Percentiles rank a stretch among this genome's conserved stretches.
phyloP scores from a whole-genome alignment of 1,140 invertebrate genomes.

The Papilio polytes region DNA sequence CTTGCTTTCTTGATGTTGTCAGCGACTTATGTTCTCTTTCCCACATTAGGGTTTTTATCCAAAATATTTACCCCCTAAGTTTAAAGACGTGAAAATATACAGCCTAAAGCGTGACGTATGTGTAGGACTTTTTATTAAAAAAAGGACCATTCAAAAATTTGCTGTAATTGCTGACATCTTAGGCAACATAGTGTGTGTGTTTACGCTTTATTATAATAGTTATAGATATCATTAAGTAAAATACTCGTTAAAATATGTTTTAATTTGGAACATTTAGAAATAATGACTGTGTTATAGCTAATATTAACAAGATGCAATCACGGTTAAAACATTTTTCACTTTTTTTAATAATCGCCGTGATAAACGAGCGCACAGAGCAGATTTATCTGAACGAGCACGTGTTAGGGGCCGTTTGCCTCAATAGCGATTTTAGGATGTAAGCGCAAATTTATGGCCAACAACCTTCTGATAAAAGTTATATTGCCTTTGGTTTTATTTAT shows the following conservation, averaged over 20 bases:
- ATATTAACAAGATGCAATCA: constrained; percentile 32
- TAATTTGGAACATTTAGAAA: constrained; percentile 1
- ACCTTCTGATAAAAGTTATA: constrained; percentile 75
- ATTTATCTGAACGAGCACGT: constrained; percentile 66
- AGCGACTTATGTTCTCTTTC: no score
- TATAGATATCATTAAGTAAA: neutral
- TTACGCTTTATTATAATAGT: no score
- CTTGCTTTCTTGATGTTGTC: no score
- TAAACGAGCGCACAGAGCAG: constrained; percentile 57
- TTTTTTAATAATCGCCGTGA: constrained; percentile 62
- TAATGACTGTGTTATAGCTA: constrained; percentile 15
- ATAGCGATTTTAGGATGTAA: constrained; percentile 70
- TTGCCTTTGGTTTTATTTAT: constrained; percentile 66
- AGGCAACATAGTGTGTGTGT: no score
- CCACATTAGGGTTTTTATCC: no score
- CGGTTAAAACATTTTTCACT: constrained; percentile 32
- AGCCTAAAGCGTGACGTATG: no score
- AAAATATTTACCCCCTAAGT: no score
- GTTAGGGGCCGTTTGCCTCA: constrained; percentile 56
- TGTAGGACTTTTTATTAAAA: no score
- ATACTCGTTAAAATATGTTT: neutral
- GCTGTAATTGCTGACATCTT: no score
- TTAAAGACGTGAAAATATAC: no score
- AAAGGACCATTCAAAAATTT: no score
- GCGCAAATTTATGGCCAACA: constrained; percentile 72